Evolutionary conservation across 1,140 invertebrate genomes (phyloP), one percentile per base, ranked within the genome.

Genomic region (Periplaneta americana): DNA sequence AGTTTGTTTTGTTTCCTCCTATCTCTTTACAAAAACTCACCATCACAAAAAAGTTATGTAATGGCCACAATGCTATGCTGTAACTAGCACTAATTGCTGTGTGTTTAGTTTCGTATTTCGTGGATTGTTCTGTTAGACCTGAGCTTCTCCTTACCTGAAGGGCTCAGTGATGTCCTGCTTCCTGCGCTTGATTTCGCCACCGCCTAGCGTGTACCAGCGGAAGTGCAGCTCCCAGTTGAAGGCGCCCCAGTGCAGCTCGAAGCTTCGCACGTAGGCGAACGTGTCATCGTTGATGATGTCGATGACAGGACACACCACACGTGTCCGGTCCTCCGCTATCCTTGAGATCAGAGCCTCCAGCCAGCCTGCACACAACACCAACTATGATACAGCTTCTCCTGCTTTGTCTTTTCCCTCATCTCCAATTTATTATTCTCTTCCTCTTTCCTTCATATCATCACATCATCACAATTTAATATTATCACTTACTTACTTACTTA

Each of bases 211-310:
- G 84, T 94, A 93, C 95, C 95, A 92, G 78, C 91, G 86, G 86
- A 93, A 93, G 86, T 98, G 97, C 0, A 99, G 88, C 82, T 97
- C 95, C 98, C 98, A 99, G 87, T 98, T 99, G 86, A 99, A 98
- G 0, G 96, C 98, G 13, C 98, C 98, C 96, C 97, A 99, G 86
- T 98, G 96, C 1, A 97, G 90, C 85, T 98, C 96, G 84, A 98
- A 97, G 83, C 94, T 95, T 85, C 95, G 93, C 0, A 96, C 93
- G 85, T 98, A 98, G 75, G 96, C 95, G 84, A 99, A 96, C 6
- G 96, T 97, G 84, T 98, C 94, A 85, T 98, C 97, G 82, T 95
- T 96, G 33, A 99, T 96, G 31, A 98, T 97, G 87, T 99, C 98
- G 80, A 99, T 99, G 1, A 99, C 95, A 0, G 98, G 98, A 84